Conservation (phyloP, 1,140 invertebrate genomes). For the Daktulosphaira vitifoliae region DNA sequence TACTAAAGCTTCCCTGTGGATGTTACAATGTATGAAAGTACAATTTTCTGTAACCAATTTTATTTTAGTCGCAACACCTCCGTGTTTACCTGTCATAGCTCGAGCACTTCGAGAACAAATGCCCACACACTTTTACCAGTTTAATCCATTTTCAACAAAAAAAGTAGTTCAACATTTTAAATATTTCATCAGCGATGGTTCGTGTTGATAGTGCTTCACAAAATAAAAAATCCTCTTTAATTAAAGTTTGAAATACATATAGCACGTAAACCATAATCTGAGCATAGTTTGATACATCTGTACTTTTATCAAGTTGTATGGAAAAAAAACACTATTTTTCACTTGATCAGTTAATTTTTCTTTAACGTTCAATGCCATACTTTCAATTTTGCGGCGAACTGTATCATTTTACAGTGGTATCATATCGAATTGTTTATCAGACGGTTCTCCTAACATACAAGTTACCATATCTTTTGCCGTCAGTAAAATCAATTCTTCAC, state of each 20-base stretch:
- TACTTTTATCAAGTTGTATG: constrained; percentile 5
- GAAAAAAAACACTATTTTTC: constrained; percentile 1
- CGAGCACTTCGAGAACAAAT: neutral
- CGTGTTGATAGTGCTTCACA: too few species aligned
- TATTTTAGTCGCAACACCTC: too few species aligned
- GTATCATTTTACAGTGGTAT: constrained; percentile 14
- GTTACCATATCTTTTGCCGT: constrained; percentile 9
- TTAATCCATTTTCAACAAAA: too few species aligned
- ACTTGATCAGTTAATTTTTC: constrained; percentile 1
- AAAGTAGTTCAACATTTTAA: too few species aligned
- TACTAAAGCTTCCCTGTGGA: constrained; percentile 1
- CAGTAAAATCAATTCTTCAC: constrained; percentile 7
- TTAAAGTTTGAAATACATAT: neutral
- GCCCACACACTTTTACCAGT: neutral
- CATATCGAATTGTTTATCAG: constrained; percentile 9
- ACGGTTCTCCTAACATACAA: too few species aligned
- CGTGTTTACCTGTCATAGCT: constrained; percentile 40
- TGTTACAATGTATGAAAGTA: neutral
- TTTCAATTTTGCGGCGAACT: neutral
- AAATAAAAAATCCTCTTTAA: too few species aligned
- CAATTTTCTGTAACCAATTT: too few species aligned
- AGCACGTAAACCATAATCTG: neutral
- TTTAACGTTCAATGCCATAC: neutral
- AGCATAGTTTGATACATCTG: constrained; percentile 1
- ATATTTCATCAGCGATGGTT: too few species aligned